Evolutionary conservation across 1,140 invertebrate species (phyloP).

Genomic region (Agrypnia vestita): DNA sequence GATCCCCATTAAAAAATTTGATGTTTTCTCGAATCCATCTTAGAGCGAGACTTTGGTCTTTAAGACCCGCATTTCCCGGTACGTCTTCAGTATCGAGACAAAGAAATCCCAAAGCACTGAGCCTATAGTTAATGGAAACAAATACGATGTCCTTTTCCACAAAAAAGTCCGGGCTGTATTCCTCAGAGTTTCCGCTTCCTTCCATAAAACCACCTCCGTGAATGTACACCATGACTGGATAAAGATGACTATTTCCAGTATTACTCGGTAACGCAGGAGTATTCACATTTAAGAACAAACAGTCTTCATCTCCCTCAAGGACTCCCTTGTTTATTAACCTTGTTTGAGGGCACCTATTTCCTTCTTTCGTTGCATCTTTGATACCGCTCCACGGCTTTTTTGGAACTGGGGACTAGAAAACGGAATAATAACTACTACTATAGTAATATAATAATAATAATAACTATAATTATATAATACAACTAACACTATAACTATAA

Average conservation of each 20-base stretch:
- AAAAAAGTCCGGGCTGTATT: conserved; percentile 63
- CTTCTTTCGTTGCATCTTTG: conserved; percentile 64
- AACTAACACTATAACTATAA: too few relatives aligned
- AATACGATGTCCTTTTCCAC: conserved; percentile 71
- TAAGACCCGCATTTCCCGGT: conserved; percentile 59
- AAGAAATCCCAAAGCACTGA: conserved; percentile 72
- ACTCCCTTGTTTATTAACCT: neutral
- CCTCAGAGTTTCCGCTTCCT: conserved; percentile 56
- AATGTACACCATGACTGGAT: conserved; percentile 64
- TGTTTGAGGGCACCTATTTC: conserved; percentile 51
- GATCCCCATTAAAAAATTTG: conserved; percentile 68
- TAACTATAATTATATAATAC: too few relatives aligned
- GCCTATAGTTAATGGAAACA: conserved; percentile 70
- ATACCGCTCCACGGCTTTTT: conserved; percentile 65
- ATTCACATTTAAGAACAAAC: conserved; percentile 79
- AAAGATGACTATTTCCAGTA: conserved; percentile 49
- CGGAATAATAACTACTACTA: too few relatives aligned
- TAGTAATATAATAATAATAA: too few relatives aligned
- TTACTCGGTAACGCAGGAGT: conserved; percentile 66
- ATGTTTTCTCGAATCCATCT: conserved; percentile 73
- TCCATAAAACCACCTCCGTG: conserved; percentile 68
- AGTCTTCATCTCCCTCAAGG: conserved; percentile 76
- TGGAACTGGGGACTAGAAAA: conserved; percentile 65
- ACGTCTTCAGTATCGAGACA: conserved; percentile 71
- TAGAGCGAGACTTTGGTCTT: conserved; percentile 60